These are phyloP conservation scores for Lasioglossum baleicum DNA, from an alignment of 1,140 invertebrate species.

Conservation along the genomic window DNA sequence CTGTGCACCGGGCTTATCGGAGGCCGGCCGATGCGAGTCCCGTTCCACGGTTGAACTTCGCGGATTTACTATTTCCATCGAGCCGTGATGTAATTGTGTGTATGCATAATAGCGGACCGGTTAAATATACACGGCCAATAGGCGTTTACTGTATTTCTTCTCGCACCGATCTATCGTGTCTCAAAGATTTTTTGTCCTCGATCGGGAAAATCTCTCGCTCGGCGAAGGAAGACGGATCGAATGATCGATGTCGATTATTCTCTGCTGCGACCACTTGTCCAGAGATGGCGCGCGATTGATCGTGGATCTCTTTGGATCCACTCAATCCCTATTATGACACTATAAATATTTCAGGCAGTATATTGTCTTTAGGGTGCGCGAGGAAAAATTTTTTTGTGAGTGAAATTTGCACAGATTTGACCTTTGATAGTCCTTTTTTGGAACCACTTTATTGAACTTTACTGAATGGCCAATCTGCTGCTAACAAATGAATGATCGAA, in stretches of 20 bases:
- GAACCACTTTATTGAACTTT: no score
- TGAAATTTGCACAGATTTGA: no score
- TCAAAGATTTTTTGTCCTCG: neutral
- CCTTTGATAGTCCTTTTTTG: no score
- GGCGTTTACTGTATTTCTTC: neutral
- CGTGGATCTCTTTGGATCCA: neutral
- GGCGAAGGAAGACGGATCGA: neutral
- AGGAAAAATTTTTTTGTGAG: no score
- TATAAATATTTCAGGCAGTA: no score
- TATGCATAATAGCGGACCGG: conserved; percentile 52
- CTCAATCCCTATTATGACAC: no score
- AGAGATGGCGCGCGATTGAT: neutral
- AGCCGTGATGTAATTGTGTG: conserved; percentile 55
- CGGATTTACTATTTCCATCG: conserved; percentile 62
- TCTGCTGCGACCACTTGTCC: neutral
- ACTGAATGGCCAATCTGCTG: no score
- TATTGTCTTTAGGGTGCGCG: no score
- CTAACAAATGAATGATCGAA: no score
- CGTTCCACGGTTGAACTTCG: conserved; percentile 35
- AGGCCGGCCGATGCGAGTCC: neutral
- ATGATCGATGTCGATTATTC: neutral
- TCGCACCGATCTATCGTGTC: neutral
- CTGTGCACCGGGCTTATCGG: conserved; percentile 21
- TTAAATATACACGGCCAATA: conserved; percentile 47
- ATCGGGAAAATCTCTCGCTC: neutral